Evolutionary conservation across 2,113 vertebrate genomes (phyloP).

Genomic region (Corynorhinus townsendii): DNA sequence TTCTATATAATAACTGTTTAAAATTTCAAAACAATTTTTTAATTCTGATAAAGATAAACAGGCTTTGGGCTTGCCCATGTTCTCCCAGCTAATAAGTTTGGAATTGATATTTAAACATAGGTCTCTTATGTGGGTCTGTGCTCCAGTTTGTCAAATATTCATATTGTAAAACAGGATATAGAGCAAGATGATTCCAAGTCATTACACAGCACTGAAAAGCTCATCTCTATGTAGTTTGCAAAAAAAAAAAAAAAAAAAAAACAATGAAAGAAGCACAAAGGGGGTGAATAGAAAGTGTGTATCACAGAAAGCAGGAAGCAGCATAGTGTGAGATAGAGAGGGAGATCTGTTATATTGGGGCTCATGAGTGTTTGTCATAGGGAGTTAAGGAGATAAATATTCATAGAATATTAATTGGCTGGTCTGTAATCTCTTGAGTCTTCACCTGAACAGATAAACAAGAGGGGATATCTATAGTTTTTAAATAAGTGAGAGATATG

Average conservation of each 20-base stretch:
- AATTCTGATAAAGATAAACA: not conserved
- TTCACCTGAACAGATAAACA: not conserved
- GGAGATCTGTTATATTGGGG: not conserved
- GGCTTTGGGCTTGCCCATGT: not conserved
- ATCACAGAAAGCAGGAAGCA: accelerated
- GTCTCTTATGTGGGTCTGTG: not conserved
- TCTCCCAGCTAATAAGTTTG: not conserved
- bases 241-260: not conserved
- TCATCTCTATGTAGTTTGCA: not conserved
- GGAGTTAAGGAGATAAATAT: not conserved
- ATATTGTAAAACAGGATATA: not conserved
- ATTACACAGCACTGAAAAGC: not conserved
- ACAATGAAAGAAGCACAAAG: accelerated
- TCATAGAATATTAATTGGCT: not conserved
- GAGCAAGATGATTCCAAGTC: not conserved
- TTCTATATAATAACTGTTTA: not conserved
- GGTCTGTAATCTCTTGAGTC: not conserved
- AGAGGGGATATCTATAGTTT: not conserved
- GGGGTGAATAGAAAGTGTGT: not conserved
- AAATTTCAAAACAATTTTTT: not conserved
- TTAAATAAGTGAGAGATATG: not conserved
- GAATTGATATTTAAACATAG: not conserved
- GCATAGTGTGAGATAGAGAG: too few relatives aligned
- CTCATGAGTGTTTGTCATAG: not conserved
- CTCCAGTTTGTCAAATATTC: not conserved